Evolutionary conservation across 1,140 invertebrate species (phyloP), one percentile per base, ranked within the genome.

Genomic region (Trachymyrmex septentrionalis): DNA sequence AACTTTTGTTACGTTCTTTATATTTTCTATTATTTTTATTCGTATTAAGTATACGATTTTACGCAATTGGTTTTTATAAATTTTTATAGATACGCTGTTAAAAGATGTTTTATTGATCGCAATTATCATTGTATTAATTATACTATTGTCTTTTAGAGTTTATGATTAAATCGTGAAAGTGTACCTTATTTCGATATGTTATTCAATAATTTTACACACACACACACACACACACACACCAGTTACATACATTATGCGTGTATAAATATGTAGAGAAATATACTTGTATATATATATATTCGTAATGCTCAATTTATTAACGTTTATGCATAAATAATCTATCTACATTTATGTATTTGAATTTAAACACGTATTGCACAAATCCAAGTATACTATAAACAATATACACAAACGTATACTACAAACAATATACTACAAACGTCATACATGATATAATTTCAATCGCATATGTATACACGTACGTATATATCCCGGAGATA

Each of bases 1-100:
- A 73, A 80, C 55, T 77, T 86, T 75, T 57, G 67, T 80, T 89
- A 69, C 24, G 38, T 86, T 78, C 61, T 27, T 69, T 69, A 69
- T 55, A 66, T 66, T 61, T 66, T 30, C 9, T 34, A 85, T 78
- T 71, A 55, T 66, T 72, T 9, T 78, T 71, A 55, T 57, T 85
- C 64, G 66, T 76, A 44, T 75, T 30, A 53, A 63, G 72, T 63
- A 57, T 88, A 66, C 61, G 57, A 55, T 73, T 82, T 57, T 85
- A 34, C 55, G 10, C n/a, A 50, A 61, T 30, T 9, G 24, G 14
- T 73, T 84, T 73, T 84, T 84, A 61, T 84, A 75, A 73, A 73
- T 71, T 55, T 73, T 84, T 84, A 75, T 84, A 61, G 24, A 16
- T 81, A 27, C 1, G 14, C 19, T 44, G 24, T 84, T 84, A 21